These are phyloP conservation scores for Hormaphis cornu DNA, from an alignment of 1,140 invertebrate species.

Conservation along the genomic window DNA sequence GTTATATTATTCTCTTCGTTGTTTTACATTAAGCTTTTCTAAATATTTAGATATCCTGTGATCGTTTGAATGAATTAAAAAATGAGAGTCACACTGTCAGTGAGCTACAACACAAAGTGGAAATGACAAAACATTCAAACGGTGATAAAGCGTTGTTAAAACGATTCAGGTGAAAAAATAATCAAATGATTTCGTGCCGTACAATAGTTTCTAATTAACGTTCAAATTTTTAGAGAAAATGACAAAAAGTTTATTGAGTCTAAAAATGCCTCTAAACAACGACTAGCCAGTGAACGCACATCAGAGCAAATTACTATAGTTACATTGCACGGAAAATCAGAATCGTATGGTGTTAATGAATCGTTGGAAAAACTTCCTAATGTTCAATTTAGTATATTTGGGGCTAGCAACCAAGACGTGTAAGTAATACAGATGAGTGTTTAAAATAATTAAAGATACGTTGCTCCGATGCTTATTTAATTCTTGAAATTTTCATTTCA, in stretches of 20 bases:
- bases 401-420: slow-evolving; percentile 4
- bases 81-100: neutral
- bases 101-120: neutral
- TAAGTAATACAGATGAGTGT: too few species aligned
- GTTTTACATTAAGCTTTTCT: too few species aligned
- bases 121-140: neutral
- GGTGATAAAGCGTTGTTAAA: neutral
- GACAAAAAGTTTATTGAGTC: neutral
- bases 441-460: too few species aligned
- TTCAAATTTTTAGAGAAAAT: neutral
- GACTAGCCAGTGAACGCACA: neutral
- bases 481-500: too few species aligned
- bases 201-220: neutral
- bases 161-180: neutral
- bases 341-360: neutral
- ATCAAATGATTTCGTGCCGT: neutral
- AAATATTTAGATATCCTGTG: neutral
- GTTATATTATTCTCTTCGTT: too few species aligned
- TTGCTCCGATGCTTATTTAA: too few species aligned
- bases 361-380: slow-evolving; percentile 5
- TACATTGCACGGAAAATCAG: slow-evolving; percentile 10
- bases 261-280: neutral
- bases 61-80: neutral
- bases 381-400: slow-evolving; percentile 18
- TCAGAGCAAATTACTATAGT: slow-evolving; percentile 1